These are phyloP conservation scores for Anseranas semipalmata DNA, from an alignment of 2,113 vertebrate species.

Conservation along the genomic window DNA sequence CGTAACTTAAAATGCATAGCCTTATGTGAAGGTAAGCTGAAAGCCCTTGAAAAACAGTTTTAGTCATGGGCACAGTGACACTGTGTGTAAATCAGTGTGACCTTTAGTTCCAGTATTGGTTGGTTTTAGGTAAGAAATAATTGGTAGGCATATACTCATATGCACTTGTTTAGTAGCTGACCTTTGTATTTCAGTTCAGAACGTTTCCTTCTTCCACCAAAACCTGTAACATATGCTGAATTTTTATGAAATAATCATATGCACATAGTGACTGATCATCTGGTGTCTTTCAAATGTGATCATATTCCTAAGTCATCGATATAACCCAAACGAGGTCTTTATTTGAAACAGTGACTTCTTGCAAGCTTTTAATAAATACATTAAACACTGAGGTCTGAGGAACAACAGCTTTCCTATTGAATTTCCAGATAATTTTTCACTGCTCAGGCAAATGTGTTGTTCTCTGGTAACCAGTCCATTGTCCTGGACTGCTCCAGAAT, in stretches of 20 bases:
- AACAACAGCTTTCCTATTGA: neutral
- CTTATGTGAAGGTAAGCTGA: constrained; percentile 90
- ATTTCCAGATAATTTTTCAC: neutral
- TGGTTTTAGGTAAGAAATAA: neutral
- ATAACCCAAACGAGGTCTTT: neutral
- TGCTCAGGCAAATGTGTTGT: neutral
- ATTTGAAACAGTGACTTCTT: neutral
- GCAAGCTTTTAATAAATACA: neutral
- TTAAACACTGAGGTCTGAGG: neutral
- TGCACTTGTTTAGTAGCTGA: neutral
- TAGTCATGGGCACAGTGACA: neutral
- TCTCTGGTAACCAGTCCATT: neutral
- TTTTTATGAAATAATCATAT: neutral
- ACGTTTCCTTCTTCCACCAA: neutral
- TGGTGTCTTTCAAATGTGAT: neutral
- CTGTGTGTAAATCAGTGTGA: neutral
- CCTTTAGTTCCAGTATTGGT: neutral
- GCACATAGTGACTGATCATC: neutral
- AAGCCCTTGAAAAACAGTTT: neutral
- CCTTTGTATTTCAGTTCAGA: neutral
- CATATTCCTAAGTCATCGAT: neutral
- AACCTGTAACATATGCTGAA: neutral
- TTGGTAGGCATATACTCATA: neutral
- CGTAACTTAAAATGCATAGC: constrained; percentile 94
- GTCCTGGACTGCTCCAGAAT: neutral